phyloP scores from a whole-genome alignment of 2,113 vertebrate species.

The Pluvialis apricaria region DNA sequence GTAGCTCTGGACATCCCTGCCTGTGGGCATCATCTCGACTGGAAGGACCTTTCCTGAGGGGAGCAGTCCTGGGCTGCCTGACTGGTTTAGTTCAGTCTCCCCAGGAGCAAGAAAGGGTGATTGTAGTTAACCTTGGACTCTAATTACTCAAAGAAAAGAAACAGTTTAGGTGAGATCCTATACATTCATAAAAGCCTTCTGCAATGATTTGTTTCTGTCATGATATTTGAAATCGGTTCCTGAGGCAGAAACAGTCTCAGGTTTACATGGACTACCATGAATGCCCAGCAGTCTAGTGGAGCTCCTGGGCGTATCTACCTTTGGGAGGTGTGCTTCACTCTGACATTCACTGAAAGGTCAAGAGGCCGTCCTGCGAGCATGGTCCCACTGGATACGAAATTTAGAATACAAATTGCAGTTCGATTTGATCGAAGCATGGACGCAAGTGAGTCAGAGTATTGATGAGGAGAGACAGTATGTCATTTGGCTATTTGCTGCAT shows the following conservation, averaged over 20 bases:
- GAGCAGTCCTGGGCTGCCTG: background rate
- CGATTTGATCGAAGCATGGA: background rate
- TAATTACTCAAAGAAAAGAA: background rate
- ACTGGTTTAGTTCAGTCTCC: background rate
- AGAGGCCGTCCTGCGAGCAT: rapidly evolving
- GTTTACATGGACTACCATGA: background rate
- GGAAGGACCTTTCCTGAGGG: background rate
- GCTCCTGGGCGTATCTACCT: background rate
- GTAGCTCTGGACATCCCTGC: background rate
- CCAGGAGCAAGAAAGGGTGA: background rate
- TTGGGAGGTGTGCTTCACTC: background rate
- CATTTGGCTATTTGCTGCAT: background rate
- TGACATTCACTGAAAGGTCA: background rate
- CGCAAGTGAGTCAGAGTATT: background rate
- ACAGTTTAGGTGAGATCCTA: background rate
- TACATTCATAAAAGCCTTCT: background rate
- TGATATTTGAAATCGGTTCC: background rate
- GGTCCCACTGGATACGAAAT: background rate
- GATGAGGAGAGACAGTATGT: background rate
- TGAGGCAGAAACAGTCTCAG: background rate
- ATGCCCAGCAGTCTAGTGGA: background rate
- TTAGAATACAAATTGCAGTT: background rate
- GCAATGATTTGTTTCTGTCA: background rate
- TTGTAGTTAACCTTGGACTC: background rate
- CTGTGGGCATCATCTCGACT: background rate